A percentile compares a stretch with the other conserved stretches of the same genome.
Evolutionary conservation across 2,888 invertebrate genomes (phyloP).

Genomic region (Chloroclysta siterata): DNA sequence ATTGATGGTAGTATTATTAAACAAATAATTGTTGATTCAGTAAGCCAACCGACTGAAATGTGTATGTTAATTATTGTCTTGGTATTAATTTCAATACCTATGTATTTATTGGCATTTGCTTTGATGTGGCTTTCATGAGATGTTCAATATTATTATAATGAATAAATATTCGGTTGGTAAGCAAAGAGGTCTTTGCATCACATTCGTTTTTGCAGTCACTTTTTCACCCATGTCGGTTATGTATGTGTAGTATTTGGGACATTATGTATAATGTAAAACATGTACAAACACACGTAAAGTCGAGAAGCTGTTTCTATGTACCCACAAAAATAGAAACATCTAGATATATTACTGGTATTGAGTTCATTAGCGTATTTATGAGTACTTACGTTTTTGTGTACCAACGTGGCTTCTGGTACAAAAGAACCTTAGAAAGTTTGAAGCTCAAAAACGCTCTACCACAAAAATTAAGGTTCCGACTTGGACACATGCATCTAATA

Average conservation of each 20-base stretch:
- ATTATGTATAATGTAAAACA: no score
- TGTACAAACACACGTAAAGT: no score
- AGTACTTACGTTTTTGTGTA: conserved; percentile 8
- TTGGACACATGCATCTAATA: no score
- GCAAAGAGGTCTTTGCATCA: neutral
- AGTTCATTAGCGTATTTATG: no score
- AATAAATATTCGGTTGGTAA: neutral
- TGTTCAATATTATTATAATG: neutral
- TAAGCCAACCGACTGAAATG: neutral
- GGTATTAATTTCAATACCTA: neutral
- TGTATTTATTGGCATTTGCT: conserved; percentile 1
- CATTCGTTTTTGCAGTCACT: no score
- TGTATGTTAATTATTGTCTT: neutral
- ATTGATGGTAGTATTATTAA: neutral
- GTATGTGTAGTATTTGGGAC: no score
- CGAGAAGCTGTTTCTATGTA: no score
- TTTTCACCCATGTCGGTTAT: no score
- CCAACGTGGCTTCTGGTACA: neutral
- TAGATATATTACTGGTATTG: no score
- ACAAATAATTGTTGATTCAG: neutral
- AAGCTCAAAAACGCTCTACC: neutral
- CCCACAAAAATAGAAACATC: no score
- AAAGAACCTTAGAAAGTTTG: conserved; percentile 6
- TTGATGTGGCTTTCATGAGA: neutral
- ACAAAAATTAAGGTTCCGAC: no score